phyloP scores from a whole-genome alignment of 2,113 vertebrate genomes.

The Thunnus maccoyii region DNA sequence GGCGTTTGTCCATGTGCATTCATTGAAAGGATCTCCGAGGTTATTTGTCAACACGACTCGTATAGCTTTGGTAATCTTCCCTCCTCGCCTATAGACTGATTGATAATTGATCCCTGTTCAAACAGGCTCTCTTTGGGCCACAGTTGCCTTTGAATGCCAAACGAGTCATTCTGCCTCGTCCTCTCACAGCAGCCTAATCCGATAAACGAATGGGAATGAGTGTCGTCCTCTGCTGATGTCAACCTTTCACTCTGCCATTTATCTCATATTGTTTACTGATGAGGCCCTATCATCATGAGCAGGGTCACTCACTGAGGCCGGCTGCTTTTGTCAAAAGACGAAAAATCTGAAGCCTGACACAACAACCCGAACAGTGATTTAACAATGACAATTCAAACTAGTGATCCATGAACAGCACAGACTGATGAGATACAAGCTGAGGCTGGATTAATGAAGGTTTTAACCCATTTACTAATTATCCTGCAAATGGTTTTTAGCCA shows the following conservation, averaged over 20 bases:
- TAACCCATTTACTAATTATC: too few relatives aligned
- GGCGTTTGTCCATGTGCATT: conserved; percentile 82
- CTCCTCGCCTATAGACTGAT: conserved; percentile 65
- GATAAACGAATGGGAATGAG: conserved; percentile 78
- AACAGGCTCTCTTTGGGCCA: conserved; percentile 73
- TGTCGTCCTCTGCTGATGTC: conserved; percentile 67
- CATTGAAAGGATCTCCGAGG: conserved; percentile 80
- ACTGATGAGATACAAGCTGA: neutral
- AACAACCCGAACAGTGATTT: neutral
- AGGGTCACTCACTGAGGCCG: conserved; percentile 33
- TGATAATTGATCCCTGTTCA: conserved; percentile 86
- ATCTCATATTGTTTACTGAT: conserved; percentile 78
- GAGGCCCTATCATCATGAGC: conserved; percentile 43
- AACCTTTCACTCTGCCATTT: conserved; percentile 67
- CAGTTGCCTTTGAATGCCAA: conserved; percentile 82
- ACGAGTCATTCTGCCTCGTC: conserved; percentile 67
- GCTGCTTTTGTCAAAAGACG: conserved; percentile 3
- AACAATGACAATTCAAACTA: too few relatives aligned
- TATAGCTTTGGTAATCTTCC: conserved; percentile 61
- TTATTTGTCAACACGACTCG: conserved; percentile 82
- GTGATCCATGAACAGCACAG: neutral
- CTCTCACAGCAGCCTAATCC: conserved; percentile 76
- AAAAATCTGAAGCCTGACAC: neutral
- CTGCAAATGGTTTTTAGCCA: too few relatives aligned
- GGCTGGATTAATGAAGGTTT: neutral